These are phyloP conservation scores for Trachelus troglodyta DNA, from an alignment of 2,888 invertebrate genomes.

Conservation along the genomic window DNA sequence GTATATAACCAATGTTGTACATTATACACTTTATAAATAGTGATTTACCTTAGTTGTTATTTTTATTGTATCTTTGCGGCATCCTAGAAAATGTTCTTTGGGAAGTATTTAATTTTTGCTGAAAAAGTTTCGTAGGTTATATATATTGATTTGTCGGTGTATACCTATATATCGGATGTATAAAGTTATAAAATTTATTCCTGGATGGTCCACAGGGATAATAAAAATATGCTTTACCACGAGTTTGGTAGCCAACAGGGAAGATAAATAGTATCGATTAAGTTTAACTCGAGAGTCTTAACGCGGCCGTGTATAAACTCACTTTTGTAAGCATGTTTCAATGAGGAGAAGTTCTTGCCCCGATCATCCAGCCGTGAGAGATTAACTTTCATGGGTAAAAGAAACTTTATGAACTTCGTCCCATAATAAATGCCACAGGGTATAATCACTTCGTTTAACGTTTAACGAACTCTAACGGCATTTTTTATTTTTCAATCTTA, in stretches of 20 bases:
- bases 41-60: background rate
- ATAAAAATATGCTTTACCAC: background rate
- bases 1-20: no score
- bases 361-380: background rate
- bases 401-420: background rate
- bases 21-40: background rate
- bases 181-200: background rate
- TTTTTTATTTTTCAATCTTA: background rate
- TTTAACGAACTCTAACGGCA: background rate
- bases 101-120: background rate
- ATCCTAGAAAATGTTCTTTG: background rate
- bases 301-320: background rate
- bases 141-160: background rate
- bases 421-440: background rate
- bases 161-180: background rate
- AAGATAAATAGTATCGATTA: background rate
- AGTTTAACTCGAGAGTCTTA: background rate
- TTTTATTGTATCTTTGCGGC: background rate
- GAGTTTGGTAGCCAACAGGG: background rate
- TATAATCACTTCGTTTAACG: conserved; percentile 1
- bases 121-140: background rate
- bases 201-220: background rate
- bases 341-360: background rate
- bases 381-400: background rate
- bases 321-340: background rate